Base-by-base conservation (phyloP, 2,888 invertebrate species). In the Fissipunctia ypsillon region DNA sequence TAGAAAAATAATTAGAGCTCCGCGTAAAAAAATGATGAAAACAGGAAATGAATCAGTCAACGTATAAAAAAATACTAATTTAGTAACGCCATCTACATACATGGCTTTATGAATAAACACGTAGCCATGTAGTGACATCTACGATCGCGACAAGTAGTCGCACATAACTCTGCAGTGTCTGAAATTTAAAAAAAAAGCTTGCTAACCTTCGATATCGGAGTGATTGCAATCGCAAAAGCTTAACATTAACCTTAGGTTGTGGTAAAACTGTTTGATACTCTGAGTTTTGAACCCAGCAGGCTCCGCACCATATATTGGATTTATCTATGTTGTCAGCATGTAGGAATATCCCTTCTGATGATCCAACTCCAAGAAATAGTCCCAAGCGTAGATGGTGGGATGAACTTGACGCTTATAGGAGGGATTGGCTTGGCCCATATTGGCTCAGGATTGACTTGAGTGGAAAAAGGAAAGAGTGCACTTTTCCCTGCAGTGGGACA, bases 11-110 rank as follows among this genome's bases (percentile, higher is more conserved):
- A n/a, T n/a, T n/a, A n/a, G n/a, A n/a, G n/a, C n/a, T n/a, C n/a
- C n/a, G n/a, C n/a, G n/a, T n/a, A n/a, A n/a, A n/a, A n/a, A n/a
- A n/a, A n/a, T n/a, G n/a, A n/a, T n/a, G n/a, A n/a, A 38, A n/a
- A 9, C 35, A 10, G 14, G 38, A 38, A 25, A 38, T 25, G 6
- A 25, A 25, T 59, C 59, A 10, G 5, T 41, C 60, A 25, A 41
- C 10, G 38, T 25, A 0, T 19, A 22, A 48, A 10, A n/a, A 48
- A 25, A 25, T 28, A 25, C 12, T 43, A 12, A 12, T 41, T 61
- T 28, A 43, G 7, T 31, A 67, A 48, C 48, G 48, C 69, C 69
- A 67, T 69, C 67, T 66, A 67, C 4, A 16, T 48, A 22, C 4
- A 16, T 48, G 22, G 12, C 4, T 35, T 28, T 48, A 16, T 35